Percentiles rank a stretch among this genome's conserved stretches.
Conservation (phyloP, 2,888 invertebrate species). For the Acanthosoma haemorrhoidale region DNA sequence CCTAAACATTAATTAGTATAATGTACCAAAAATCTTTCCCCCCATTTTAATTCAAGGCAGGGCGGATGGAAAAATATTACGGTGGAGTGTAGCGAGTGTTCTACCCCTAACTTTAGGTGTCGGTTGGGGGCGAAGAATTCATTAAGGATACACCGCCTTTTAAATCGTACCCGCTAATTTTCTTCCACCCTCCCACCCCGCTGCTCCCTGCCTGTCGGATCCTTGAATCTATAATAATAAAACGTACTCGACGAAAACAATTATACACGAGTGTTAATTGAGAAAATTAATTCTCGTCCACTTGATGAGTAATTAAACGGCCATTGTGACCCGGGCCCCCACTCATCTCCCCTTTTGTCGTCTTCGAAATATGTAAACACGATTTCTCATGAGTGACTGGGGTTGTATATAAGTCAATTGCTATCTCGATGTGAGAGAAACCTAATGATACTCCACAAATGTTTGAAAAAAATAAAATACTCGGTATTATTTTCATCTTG, state of each 20-base stretch:
- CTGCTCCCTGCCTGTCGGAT: background rate
- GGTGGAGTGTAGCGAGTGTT: constrained; percentile 5
- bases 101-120: background rate
- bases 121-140: background rate
- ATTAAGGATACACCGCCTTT: constrained; percentile 10
- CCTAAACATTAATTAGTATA: no score
- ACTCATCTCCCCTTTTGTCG: background rate
- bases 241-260: constrained; percentile 26
- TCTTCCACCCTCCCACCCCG: background rate
- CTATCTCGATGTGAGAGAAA: no score
- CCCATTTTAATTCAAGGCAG: constrained; percentile 4
- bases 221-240: constrained; percentile 28
- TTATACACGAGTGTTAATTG: constrained; percentile 28
- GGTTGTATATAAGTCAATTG: no score
- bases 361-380: background rate
- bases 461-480: no score
- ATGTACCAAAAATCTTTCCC: no score
- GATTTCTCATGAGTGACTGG: no score
- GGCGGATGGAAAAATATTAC: constrained; percentile 20
- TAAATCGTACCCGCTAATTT: constrained; percentile 24
- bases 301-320: constrained; percentile 41
- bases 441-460: no score
- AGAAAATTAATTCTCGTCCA: constrained; percentile 21
- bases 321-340: constrained; percentile 35
- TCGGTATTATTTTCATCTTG: no score